Base-by-base conservation (phyloP, 37 sponge, comb jelly and placozoan genomes). In the Mnemiopsis leidyi region DNA sequence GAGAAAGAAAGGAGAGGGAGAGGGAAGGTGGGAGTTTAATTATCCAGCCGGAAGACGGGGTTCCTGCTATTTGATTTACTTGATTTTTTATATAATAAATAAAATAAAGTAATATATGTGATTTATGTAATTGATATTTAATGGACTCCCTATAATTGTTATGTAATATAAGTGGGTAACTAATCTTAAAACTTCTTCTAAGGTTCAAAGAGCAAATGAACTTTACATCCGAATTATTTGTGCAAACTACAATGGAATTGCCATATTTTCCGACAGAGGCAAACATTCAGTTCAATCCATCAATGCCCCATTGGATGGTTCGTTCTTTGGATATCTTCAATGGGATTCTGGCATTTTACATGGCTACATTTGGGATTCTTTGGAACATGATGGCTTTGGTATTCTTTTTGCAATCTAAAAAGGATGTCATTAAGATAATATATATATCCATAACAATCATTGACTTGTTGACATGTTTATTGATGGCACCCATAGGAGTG, bases 341-440 rank as follows among this genome's bases (percentile, higher is more conserved):
- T 85, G 90, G 90, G 16, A 40, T 38, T 13, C 90, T 85, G 0
- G 90, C 61, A 28, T 25, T 85, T 0, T 38, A 40, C 26, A 85
- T 85, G 16, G 90, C 61, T 3, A 33, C 29, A 38, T 40, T 85
- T 40, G 90, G 90, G 39, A 21, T 37, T 25, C 23, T 85, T n/a
- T 38, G 90, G 40, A 85, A 85, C 48, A 7, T 18, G 0, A 85
- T 85, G 25, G 61, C 90, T 23, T 18, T 85, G 48, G 36, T 61
- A 85, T 85, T 85, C 35, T 85, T 85, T 29, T 38, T 85, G 40
- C 38, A 37, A 39, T 40, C 61, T 38, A 85, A 85, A 25, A 85
- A 85, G 61, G 90, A 85, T 39, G 29, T 85, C n/a, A 85, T 85
- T 61, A 85, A 85, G 26, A 40, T 85, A 2, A 38, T 85, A 35